Evolutionary conservation across 2,797 vertebrate species (phyloP), one percentile per base, ranked within the genome.

Genomic region (Diplodus sargus): DNA sequence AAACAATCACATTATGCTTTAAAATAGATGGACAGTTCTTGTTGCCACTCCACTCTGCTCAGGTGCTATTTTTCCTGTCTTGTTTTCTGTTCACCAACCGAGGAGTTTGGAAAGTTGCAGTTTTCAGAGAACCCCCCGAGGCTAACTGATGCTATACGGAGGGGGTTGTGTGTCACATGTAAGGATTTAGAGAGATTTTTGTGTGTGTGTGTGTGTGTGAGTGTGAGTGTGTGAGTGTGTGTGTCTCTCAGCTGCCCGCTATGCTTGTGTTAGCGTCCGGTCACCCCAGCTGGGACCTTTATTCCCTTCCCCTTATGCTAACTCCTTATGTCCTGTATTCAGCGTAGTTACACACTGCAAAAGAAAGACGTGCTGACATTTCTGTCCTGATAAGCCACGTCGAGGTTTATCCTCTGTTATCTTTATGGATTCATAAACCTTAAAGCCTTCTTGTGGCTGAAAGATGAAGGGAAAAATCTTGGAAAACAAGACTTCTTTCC

Each of bases 81-180:
- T 70, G 64, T 71, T 70, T 78, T 52, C 71, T 81, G 58, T 66
- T 86, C 54, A 62, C 79, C 69, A 67, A 68, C 53, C 22, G 47
- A 39, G 54, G 73, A 76, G 43, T 74, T 79, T 0, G 1, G 58
- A 60, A 79, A 84, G 70, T 78, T 28, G 23, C 49, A 56, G 66
- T 77, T 75, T 79, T 70, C 73, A 76, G 51, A 70, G 63, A 81
- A 61, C 57, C 47, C 73, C 79, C 58, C 59, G 47, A 67, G 79
- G 84, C 74, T 67, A 72, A 60, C 18, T 34, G 74, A 71, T 75
- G 61, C 70, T 58, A 62, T 74, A 42, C 52, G 68, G 60, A 70
- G 62, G 53, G 34, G 34, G 34, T 39, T 39, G 39, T n/a, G 59
- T 71, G 75, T 65, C 76, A 69, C 85, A 66, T 74, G 73, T 70